Percentiles rank a stretch among this genome's conserved stretches.
phyloP scores from a whole-genome alignment of 2,888 invertebrate species.

The Orthosia incerta region DNA sequence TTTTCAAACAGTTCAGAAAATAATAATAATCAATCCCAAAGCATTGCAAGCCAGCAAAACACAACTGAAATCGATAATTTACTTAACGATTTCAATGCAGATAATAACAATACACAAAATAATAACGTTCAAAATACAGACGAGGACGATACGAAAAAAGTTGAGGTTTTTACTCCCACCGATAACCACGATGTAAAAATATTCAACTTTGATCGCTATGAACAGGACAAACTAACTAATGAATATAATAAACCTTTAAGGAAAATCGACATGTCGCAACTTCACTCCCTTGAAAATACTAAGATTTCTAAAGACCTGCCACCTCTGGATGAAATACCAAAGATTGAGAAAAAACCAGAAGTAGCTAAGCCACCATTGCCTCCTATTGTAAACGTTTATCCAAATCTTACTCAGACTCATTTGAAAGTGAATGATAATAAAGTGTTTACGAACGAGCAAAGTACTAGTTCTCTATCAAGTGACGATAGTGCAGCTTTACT shows the following conservation, averaged over 20 bases:
- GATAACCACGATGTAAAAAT: conserved; percentile 86
- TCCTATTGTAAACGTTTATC: conserved; percentile 87
- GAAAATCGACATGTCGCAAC: conserved; percentile 88
- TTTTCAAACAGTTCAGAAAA: conserved; percentile 85
- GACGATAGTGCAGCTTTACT: conserved; percentile 90
- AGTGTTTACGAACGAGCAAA: conserved; percentile 88
- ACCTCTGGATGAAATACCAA: conserved; percentile 75
- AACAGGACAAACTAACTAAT: conserved; percentile 83
- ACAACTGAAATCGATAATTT: conserved; percentile 83
- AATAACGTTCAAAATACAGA: conserved; percentile 72
- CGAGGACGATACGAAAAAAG: conserved; percentile 69
- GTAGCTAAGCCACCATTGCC: conserved; percentile 78
- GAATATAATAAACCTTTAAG: conserved; percentile 82
- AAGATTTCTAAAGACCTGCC: conserved; percentile 88
- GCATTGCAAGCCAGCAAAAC: conserved; percentile 81
- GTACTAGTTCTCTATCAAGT: conserved; percentile 89
- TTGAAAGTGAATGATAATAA: conserved; percentile 87
- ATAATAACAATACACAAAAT: conserved; percentile 75
- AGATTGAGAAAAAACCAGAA: conserved; percentile 78
- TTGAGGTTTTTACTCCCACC: conserved; percentile 72
- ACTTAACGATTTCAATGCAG: conserved; percentile 82
- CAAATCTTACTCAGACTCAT: conserved; percentile 88
- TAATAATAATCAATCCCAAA: conserved; percentile 84
- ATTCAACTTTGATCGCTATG: conserved; percentile 90
- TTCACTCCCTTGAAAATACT: conserved; percentile 87